Conservation (phyloP, 2,113 vertebrate species). For the Collichthys lucidus region DNA sequence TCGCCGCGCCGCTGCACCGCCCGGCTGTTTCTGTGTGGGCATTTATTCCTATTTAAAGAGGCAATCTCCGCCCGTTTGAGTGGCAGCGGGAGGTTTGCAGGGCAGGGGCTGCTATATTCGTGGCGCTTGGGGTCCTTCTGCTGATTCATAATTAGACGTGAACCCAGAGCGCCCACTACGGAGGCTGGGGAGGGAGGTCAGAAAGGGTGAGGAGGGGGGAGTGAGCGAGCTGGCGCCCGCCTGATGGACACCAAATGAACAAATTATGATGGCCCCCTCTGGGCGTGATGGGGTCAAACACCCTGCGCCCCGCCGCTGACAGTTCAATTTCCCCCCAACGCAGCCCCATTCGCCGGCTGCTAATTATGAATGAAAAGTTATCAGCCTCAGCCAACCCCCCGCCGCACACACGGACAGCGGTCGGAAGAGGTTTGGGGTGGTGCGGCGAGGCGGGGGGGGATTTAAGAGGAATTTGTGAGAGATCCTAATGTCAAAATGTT, state of each 20-base stretch:
- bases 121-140: conserved; percentile 85
- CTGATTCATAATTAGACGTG: conserved; percentile 99
- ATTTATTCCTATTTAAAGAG: conserved; percentile 96
- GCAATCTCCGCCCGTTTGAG: conserved; percentile 93
- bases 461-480: conserved; percentile 93
- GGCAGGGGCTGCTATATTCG: conserved; percentile 94
- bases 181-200: conserved; percentile 87
- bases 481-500: conserved; percentile 99
- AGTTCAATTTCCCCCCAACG: conserved; percentile 99
- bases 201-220: conserved; percentile 88
- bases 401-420: conserved; percentile 65
- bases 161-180: conserved; percentile 95
- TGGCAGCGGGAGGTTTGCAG: conserved; percentile 95
- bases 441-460: conserved; percentile 37
- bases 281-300: conserved; percentile 99
- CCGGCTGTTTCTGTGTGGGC: conserved; percentile 85
- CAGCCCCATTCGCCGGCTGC: conserved; percentile 94
- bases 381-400: conserved; percentile 89
- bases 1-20: conserved; percentile 8
- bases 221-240: conserved; percentile 84
- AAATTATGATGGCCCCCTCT: conserved; percentile 99
- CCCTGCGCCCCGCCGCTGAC: conserved; percentile 97
- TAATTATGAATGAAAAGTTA: conserved; percentile 99
- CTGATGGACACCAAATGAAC: conserved; percentile 99
- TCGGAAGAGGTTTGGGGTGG: conserved; percentile 59